These are phyloP conservation scores for Andrena cerasifolii DNA, from an alignment of 1,140 invertebrate species.

Conservation along the genomic window DNA sequence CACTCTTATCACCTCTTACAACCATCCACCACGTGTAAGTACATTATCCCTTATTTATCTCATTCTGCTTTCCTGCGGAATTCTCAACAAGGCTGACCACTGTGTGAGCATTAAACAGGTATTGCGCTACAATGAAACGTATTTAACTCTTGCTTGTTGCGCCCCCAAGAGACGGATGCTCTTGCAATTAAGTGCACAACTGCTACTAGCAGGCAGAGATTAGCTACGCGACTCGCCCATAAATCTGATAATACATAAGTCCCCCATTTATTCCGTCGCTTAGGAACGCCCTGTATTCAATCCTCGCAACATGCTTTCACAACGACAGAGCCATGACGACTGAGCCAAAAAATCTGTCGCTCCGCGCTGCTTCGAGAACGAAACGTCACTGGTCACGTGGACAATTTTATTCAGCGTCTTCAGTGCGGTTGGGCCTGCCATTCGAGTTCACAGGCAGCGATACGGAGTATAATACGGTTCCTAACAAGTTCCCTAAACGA, in stretches of 20 bases:
- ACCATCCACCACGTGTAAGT: too few species aligned
- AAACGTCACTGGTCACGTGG: background rate
- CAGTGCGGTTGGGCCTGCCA: too few species aligned
- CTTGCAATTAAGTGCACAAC: constrained; percentile 44
- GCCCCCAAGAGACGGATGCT: constrained; percentile 14
- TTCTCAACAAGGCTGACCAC: background rate
- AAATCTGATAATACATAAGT: constrained; percentile 24
- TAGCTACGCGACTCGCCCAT: constrained; percentile 24
- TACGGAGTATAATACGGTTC: background rate
- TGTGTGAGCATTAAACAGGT: background rate
- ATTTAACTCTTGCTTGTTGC: constrained; percentile 32
- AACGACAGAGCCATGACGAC: too few species aligned
- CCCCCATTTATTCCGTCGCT: constrained; percentile 1
- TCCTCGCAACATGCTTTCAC: too few species aligned
- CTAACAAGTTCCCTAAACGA: constrained; percentile 23
- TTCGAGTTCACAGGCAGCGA: background rate
- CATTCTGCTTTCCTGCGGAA: background rate
- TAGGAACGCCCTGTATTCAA: background rate
- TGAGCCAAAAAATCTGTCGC: background rate
- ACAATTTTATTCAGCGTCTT: background rate
- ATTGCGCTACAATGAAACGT: constrained; percentile 31
- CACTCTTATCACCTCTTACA: too few species aligned
- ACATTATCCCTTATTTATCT: background rate
- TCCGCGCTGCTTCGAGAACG: background rate
- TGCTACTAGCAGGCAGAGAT: constrained; percentile 17